Base-by-base conservation (phyloP, 2,888 invertebrate genomes). In the Cheilosia grossa region DNA sequence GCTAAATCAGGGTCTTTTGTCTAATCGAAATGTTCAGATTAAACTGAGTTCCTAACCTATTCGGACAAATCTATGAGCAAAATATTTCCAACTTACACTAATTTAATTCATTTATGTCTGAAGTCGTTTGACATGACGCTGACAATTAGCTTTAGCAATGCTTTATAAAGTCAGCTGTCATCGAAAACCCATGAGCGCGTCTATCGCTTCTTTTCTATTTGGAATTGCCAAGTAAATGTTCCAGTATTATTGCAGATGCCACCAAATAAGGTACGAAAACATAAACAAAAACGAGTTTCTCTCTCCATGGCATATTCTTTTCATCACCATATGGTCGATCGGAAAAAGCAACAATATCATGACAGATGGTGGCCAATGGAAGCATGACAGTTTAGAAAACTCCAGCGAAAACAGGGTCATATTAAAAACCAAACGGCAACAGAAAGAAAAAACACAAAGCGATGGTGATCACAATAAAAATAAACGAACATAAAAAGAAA, bases 331-430 rank as follows among this genome's bases (percentile, higher is more conserved):
- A 77, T 82, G 78, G 77, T 54, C 19, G 44, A 59, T 3, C 30
- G 10, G 24, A 21, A 49, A 53, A 67, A 47, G 74, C 21, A 44
- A n/a, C 21, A 44, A 40, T 40, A 69, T 56, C 58, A 73, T 49
- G 61, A 78, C 82, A 82, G 82, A 82, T 82, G 82, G 59, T 59
- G 42, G 42, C 24, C 49, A 19, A 21, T 51, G 51, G 13, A 51
- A 64, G 30, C 56, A 66, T 61, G 72, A 61, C 72, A 66, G 61
- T 63, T 82, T 42, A 66, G 42, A 82, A 33, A 58, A 44, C 27
- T 21, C 30, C 53, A 77, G n/a, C 51, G 37, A 56, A 53, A 79
- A 66, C 58, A 73, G 42, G 63, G 58, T 64, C 64, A 51, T 49
- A 69, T 61, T 21, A 44, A 54, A 54, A 61, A 13, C 13, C 4